phyloP scores from a whole-genome alignment of 2,797 vertebrate species.

The Geotrypetes seraphini region DNA sequence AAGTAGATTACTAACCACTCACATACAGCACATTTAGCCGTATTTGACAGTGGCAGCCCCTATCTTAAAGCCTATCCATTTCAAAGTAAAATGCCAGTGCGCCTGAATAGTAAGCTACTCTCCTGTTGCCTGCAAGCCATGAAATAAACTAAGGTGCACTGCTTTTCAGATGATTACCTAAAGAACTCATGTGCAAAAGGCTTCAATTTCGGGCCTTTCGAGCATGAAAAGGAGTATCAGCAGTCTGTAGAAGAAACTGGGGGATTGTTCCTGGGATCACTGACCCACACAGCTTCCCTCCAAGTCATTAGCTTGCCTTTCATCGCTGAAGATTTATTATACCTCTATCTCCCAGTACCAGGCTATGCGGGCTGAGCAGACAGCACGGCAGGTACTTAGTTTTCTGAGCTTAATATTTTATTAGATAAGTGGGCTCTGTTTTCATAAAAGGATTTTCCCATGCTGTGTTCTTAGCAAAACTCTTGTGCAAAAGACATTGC shows the following conservation, averaged over 20 bases:
- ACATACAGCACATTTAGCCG: not conserved
- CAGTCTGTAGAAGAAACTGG: conserved; percentile 1
- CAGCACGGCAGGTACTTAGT: not conserved
- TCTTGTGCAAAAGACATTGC: not conserved
- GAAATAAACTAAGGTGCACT: not conserved
- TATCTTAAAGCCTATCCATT: too few species aligned
- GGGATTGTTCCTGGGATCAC: not conserved
- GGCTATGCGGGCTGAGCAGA: not conserved
- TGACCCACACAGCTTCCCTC: not conserved
- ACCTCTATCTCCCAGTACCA: not conserved
- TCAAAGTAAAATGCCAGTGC: not conserved
- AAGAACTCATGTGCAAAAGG: conserved; percentile 4
- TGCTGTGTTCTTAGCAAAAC: too few species aligned
- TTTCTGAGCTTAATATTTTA: not conserved
- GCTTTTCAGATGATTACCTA: not conserved
- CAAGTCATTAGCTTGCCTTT: not conserved
- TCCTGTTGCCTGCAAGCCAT: not conserved
- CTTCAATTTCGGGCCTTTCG: not conserved
- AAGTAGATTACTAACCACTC: not conserved
- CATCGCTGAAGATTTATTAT: not conserved
- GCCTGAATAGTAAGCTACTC: not conserved
- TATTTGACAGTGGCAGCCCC: too few species aligned
- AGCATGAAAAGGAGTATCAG: not conserved
- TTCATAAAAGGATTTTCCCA: too few species aligned
- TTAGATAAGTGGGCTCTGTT: too few species aligned